Percentiles rank a stretch among this genome's conserved stretches.
These are phyloP conservation scores for Cichlasoma orientale DNA, from an alignment of 2,797 vertebrate genomes.

Conservation along the genomic window DNA sequence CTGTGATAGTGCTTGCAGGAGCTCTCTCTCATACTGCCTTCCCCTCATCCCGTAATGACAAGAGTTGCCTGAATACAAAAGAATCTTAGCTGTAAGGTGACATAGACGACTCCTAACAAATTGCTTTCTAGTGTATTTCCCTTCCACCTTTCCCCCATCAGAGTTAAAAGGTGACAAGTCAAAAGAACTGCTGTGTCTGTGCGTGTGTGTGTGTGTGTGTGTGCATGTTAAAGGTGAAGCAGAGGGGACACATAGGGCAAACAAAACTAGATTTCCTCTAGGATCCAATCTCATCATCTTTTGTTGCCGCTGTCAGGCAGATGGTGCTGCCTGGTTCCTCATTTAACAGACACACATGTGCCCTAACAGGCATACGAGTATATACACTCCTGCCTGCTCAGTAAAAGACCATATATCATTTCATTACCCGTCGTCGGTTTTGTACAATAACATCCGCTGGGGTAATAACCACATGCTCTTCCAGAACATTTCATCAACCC, in stretches of 20 bases:
- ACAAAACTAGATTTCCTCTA: slow-evolving; percentile 77
- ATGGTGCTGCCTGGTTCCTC: slow-evolving; percentile 65
- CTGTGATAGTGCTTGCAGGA: slow-evolving; percentile 24
- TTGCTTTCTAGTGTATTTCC: slow-evolving; percentile 64
- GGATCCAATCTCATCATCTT: slow-evolving; percentile 79
- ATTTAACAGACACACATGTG: slow-evolving; percentile 60
- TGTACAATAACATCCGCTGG: slow-evolving; percentile 74
- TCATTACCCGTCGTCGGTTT: slow-evolving; percentile 69
- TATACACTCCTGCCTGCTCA: slow-evolving; percentile 48
- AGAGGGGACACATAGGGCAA: slow-evolving; percentile 51
- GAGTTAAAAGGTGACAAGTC: slow-evolving; percentile 36
- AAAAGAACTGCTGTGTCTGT: slow-evolving; percentile 33
- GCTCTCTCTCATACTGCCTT: slow-evolving; percentile 17
- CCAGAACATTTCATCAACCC: slow-evolving; percentile 69
- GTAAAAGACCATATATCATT: slow-evolving; percentile 77
- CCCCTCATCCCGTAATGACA: slow-evolving; percentile 37
- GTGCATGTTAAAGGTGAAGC: slow-evolving; percentile 38
- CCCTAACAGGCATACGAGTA: slow-evolving; percentile 42
- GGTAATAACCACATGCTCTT: slow-evolving; percentile 69
- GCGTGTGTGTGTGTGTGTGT: slow-evolving; percentile 4
- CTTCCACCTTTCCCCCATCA: slow-evolving; percentile 7
- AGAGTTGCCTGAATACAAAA: slow-evolving; percentile 45
- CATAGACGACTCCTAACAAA: slow-evolving; percentile 69
- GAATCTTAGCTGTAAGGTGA: slow-evolving; percentile 61
- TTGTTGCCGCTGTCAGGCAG: slow-evolving; percentile 77